phyloP scores from a whole-genome alignment of 2,797 vertebrate species.

The Myripristis murdjan region DNA sequence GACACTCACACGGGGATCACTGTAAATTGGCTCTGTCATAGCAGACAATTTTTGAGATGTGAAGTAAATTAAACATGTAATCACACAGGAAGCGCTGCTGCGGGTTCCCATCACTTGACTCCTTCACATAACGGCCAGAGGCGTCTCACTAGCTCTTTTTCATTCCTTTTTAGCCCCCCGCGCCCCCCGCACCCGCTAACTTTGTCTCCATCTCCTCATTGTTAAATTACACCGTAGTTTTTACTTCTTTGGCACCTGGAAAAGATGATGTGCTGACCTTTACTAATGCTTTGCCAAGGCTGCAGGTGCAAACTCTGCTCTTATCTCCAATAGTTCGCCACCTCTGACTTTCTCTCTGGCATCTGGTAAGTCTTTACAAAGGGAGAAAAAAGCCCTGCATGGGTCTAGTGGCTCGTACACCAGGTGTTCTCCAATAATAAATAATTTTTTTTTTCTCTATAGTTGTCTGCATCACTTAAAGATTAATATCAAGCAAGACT shows the following conservation, averaged over 20 bases:
- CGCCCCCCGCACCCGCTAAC: slow-evolving; percentile 13
- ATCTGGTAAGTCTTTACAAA: no score
- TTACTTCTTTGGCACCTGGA: slow-evolving; percentile 45
- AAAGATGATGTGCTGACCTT: slow-evolving; percentile 43
- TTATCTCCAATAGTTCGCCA: slow-evolving; percentile 15
- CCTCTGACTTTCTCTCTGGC: no score
- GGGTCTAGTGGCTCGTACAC: no score
- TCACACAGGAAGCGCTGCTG: slow-evolving; percentile 73
- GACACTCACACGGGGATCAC: slow-evolving; percentile 81
- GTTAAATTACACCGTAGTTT: slow-evolving; percentile 59
- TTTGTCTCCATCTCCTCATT: slow-evolving; percentile 51
- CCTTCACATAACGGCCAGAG: slow-evolving; percentile 36
- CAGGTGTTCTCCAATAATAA: no score
- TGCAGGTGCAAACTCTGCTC: slow-evolving; percentile 4
- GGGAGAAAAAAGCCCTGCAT: no score
- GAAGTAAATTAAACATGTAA: slow-evolving; percentile 88
- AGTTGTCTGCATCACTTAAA: no score
- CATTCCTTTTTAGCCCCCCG: slow-evolving; percentile 41
- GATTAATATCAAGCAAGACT: no score
- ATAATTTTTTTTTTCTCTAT: no score
- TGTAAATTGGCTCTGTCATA: slow-evolving; percentile 86
- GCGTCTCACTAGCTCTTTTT: slow-evolving; percentile 54
- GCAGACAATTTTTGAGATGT: slow-evolving; percentile 82
- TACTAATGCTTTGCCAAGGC: slow-evolving; percentile 23
- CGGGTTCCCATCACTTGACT: slow-evolving; percentile 63